Evolutionary conservation across 2,113 vertebrate genomes (phyloP), one percentile per base, ranked within the genome.

Genomic region (Cepphus grylle): DNA sequence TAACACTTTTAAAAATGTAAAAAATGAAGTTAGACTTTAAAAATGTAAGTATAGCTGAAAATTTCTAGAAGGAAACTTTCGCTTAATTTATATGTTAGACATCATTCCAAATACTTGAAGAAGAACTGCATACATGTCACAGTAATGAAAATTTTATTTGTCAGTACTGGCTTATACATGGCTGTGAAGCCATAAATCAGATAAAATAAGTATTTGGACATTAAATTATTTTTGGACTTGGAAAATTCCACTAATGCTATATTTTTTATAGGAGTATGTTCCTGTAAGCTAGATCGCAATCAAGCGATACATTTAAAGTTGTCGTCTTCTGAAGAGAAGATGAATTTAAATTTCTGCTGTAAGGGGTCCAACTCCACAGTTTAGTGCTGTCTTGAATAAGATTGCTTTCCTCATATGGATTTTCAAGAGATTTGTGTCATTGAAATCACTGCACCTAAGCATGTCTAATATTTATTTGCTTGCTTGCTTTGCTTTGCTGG

Each of bases 131-230:
- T 42, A 71, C 80, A 91, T 77, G 45, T 89, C 81, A 82, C 74
- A 69, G 73, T 62, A 91, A 61, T 95, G 88, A 94, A 94, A 92
- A 94, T 94, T 86, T 92, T 95, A 91, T 93, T 97, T 95, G 93
- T 83, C 91, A 93, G 53, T 30, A 70, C 58, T 85, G 58, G 25
- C 18, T 89, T 85, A 94, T 66, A 81, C 66, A 84, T 21, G 61
- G 69, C 36, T 69, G 61, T 79, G 66, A 93, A 95, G 53, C 74
- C 12, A 72, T 94, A 91, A 96, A 96, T 96, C 83, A 96, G 77
- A 91, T 66, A 76, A 95, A 96, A 38, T 72, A 95, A 8, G 15
- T 74, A 91, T 85, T 63, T 94, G 61, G 53, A 93, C 53, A 80
- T 38, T 85, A 91, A 87, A 97, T 95, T 97, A 89, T 91, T 94